Percentiles rank a stretch among this genome's conserved stretches.
These are phyloP conservation scores for Sicus ferrugineus DNA, from an alignment of 2,888 invertebrate species.

Conservation along the genomic window DNA sequence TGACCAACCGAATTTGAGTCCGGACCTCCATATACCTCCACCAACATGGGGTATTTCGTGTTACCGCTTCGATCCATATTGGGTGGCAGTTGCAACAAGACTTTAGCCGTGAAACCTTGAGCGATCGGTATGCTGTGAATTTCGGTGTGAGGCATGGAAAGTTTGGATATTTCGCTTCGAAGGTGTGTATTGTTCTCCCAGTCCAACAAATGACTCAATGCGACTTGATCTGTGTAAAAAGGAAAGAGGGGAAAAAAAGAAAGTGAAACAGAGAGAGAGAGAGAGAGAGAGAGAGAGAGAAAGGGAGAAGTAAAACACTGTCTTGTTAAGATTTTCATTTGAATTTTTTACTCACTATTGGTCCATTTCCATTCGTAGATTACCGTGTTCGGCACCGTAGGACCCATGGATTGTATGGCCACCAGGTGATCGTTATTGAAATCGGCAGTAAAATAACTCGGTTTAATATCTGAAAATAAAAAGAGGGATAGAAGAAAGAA, in stretches of 20 bases:
- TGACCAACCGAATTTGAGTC: constrained; percentile 83
- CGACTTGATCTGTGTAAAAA: constrained; percentile 50
- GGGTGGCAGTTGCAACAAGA: constrained; percentile 77
- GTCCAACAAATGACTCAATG: constrained; percentile 54
- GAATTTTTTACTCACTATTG: constrained; percentile 49
- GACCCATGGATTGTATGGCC: constrained; percentile 83
- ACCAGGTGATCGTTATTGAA: constrained; percentile 77
- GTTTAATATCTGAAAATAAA: constrained; percentile 47
- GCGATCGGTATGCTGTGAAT: constrained; percentile 72
- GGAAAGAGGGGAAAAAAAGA: not conserved
- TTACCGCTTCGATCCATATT: constrained; percentile 73
- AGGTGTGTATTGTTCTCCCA: constrained; percentile 77
- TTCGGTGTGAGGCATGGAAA: constrained; percentile 69
- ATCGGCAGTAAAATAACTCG: constrained; percentile 66
- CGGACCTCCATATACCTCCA: constrained; percentile 93
- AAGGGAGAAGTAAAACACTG: too few relatives aligned
- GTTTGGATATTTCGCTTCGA: constrained; percentile 64
- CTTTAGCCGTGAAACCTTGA: constrained; percentile 74
- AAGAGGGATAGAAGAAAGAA: not conserved
- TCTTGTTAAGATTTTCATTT: not conserved
- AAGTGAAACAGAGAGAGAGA: not conserved
- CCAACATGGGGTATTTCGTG: constrained; percentile 80
- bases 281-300: not conserved
- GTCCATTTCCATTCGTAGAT: constrained; percentile 66
- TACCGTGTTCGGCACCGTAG: constrained; percentile 78